Conservation (phyloP, 2,113 vertebrate species). For the Campylorhamphus procurvoides region DNA sequence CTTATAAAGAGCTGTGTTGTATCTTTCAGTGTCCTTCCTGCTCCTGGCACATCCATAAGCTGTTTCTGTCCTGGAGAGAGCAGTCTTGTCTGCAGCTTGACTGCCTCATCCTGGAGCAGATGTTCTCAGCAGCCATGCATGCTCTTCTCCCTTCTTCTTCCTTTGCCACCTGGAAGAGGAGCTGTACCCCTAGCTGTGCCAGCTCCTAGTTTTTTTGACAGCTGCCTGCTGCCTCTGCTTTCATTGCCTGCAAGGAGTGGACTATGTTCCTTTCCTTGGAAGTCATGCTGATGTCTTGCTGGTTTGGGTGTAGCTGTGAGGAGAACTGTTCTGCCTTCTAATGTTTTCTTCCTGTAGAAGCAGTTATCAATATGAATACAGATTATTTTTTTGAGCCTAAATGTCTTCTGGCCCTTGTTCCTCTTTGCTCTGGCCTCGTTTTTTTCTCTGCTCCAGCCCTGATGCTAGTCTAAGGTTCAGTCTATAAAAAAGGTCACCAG, state of each 20-base stretch:
- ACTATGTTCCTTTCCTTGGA: neutral
- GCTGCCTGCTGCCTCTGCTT: neutral
- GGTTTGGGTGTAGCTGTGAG: neutral
- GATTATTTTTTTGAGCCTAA: neutral
- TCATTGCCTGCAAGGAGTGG: neutral
- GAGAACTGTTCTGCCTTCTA: neutral
- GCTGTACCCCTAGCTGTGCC: neutral
- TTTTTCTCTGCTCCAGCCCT: neutral
- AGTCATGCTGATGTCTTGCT: neutral
- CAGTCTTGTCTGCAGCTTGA: neutral
- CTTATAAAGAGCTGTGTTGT: neutral
- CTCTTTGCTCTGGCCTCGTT: neutral
- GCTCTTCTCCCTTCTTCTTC: neutral
- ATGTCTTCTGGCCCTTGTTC: neutral
- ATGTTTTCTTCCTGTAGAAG: neutral
- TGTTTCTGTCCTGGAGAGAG: neutral
- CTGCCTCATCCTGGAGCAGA: neutral
- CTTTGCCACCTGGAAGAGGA: neutral
- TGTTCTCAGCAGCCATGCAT: neutral
- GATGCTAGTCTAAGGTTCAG: neutral
- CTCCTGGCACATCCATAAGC: neutral
- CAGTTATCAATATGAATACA: neutral
- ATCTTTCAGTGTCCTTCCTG: neutral
- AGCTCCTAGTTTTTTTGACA: neutral
- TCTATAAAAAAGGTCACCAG: neutral